These are phyloP conservation scores for Muscina levida DNA, from an alignment of 2,888 invertebrate genomes.

Conservation along the genomic window DNA sequence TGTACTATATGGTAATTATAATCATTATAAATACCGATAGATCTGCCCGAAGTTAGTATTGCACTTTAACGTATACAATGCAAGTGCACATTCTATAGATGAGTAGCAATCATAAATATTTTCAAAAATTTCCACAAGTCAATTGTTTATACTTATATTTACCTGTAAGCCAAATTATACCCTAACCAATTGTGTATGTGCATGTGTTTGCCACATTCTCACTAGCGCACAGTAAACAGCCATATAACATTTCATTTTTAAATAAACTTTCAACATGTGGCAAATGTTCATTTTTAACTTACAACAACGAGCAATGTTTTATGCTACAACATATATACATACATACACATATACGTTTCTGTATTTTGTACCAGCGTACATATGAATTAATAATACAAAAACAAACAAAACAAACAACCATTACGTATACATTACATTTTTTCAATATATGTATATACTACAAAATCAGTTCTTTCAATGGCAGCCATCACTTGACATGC, in stretches of 20 bases:
- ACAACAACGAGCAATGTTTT: background rate
- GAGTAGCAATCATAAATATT: constrained; percentile 1
- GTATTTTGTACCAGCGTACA: no score
- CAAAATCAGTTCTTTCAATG: background rate
- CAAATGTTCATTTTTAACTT: constrained; percentile 5
- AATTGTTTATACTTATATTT: background rate
- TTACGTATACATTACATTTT: constrained; percentile 5
- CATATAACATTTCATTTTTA: constrained; percentile 17
- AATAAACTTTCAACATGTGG: constrained; percentile 35
- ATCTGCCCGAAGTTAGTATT: no score
- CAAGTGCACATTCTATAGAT: background rate
- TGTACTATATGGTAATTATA: no score
- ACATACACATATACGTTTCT: background rate
- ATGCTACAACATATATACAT: background rate
- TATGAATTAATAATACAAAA: background rate
- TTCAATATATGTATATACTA: background rate
- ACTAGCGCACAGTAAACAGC: background rate
- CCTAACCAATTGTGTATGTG: background rate
- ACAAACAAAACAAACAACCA: background rate
- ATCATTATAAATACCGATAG: no score
- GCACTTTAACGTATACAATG: no score
- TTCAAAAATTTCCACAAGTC: constrained; percentile 1
- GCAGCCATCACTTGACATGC: background rate
- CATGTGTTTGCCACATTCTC: background rate
- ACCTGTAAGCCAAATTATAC: background rate